phyloP scores from a whole-genome alignment of 2,888 invertebrate species.

The Drosophila colorata region DNA sequence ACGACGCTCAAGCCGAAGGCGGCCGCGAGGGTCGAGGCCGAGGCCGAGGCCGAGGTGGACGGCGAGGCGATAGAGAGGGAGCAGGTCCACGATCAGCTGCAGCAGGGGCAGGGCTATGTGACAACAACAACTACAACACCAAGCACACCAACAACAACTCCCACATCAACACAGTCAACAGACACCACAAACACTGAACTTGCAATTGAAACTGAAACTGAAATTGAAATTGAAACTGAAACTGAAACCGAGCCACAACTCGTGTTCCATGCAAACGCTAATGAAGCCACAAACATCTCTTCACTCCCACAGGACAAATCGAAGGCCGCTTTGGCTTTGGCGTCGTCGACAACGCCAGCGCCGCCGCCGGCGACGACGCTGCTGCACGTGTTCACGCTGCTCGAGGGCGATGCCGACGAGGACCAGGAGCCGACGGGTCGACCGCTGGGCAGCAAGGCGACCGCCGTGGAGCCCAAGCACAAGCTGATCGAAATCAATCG shows the following conservation, averaged over 20 bases:
- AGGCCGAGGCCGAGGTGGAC: conserved; percentile 47
- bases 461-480: conserved; percentile 83
- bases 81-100: conserved; percentile 41
- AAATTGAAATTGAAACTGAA: conserved; percentile 17
- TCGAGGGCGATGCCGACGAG: conserved; percentile 71
- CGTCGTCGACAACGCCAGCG: conserved; percentile 61
- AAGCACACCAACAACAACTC: conserved; percentile 61
- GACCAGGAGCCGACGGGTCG: conserved; percentile 18
- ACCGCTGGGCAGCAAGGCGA: conserved; percentile 36
- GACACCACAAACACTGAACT: conserved; percentile 55
- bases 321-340: neutral
- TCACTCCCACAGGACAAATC: conserved; percentile 77
- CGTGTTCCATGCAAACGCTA: conserved; percentile 60
- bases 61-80: conserved; percentile 48
- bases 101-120: conserved; percentile 72
- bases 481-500: conserved; percentile 90
- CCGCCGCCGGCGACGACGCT: conserved; percentile 84
- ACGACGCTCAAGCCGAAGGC: conserved; percentile 82
- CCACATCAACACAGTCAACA: conserved; percentile 55
- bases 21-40: too few relatives aligned
- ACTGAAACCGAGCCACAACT: conserved; percentile 46
- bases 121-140: conserved; percentile 81
- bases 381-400: conserved; percentile 86
- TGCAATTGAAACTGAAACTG: conserved; percentile 40
- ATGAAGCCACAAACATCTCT: conserved; percentile 78